Evolutionary conservation across 2,113 vertebrate genomes (phyloP), one percentile per base, ranked within the genome.

Genomic region (Cettia cetti): DNA sequence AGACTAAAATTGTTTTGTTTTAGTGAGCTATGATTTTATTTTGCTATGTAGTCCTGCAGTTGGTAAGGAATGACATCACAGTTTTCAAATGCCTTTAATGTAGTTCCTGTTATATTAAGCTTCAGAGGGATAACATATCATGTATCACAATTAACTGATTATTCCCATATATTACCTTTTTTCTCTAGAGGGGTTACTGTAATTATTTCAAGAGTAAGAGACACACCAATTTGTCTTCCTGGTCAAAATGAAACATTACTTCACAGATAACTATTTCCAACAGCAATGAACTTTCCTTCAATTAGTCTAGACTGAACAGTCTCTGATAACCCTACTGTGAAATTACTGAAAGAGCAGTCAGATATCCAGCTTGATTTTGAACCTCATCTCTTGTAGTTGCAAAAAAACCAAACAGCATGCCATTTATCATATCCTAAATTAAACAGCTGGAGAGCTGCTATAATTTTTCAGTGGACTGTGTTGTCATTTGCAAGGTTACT

Each of bases 361-460:
- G 57, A 82, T 83, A 92, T 37, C 82, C 28, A 82, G 49, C 31
- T 65, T 90, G 49, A 90, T 96, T 94, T 92, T 90, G 50, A 74
- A 59, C 53, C 42, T 83, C 54, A 54, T 74, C 33, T 65, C 42
- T 94, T 86, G 63, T 80, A 74, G 63, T n/a, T 66, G 81, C 66
- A 88, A 70, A 74, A 59, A 93, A 94, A 90, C 35, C 44, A 75
- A 93, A 79, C 70, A 93, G 37, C 35, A 69, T 86, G 85, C 45
- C 33, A 77, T 96, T 97, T 95, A 74, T 96, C 92, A 86, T 83
- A 93, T 26, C 47, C 79, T 81, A 94, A 92, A 83, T 94, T 88
- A 95, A 96, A 70, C 79, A 95, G 88, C 86, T 88, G 88, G 82
- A 90, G 76, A 90, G 63, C 28, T 86, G 66, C 75, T 95, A 63